A percentile compares a stretch with the other conserved stretches of the same genome.
Conservation (phyloP, 2,888 invertebrate genomes). For the Netelia inedita region DNA sequence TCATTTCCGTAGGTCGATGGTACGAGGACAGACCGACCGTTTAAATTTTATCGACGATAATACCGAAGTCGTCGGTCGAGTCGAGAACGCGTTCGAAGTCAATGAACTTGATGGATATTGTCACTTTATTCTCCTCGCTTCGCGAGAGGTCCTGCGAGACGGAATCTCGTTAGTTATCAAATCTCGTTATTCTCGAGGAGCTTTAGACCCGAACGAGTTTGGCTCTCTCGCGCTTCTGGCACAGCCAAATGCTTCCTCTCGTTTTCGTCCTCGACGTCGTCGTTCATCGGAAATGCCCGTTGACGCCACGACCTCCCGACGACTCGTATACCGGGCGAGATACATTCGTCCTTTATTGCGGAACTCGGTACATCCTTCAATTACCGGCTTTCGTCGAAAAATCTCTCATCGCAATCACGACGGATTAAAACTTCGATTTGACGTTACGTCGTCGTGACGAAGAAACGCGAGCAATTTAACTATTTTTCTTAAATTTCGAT, state of each 20-base stretch:
- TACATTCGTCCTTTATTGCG: not conserved
- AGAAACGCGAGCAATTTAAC: no score
- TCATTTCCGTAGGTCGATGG: constrained; percentile 29
- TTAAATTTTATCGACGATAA: constrained; percentile 60
- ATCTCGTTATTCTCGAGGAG: constrained; percentile 49
- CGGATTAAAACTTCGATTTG: no score
- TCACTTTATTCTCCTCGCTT: constrained; percentile 44
- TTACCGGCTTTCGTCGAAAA: no score
- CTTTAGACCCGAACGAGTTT: not conserved
- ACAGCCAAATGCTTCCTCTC: constrained; percentile 1
- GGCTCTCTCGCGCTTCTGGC: not conserved
- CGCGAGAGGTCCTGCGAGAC: constrained; percentile 1
- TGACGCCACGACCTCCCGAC: not conserved
- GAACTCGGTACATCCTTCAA: not conserved
- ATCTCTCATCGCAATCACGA: no score
- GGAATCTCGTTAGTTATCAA: constrained; percentile 56
- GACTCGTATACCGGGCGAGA: not conserved
- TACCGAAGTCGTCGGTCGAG: constrained; percentile 16
- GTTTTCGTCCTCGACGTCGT: constrained; percentile 7
- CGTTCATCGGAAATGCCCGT: not conserved
- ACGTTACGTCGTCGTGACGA: no score
- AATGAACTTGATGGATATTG: constrained; percentile 57
- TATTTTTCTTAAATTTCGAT: no score
- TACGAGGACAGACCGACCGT: constrained; percentile 22
- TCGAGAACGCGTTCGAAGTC: constrained; percentile 25